A percentile compares a stretch with the other conserved stretches of the same genome.
These are phyloP conservation scores for Samia ricini DNA, from an alignment of 1,140 invertebrate genomes.

Conservation along the genomic window DNA sequence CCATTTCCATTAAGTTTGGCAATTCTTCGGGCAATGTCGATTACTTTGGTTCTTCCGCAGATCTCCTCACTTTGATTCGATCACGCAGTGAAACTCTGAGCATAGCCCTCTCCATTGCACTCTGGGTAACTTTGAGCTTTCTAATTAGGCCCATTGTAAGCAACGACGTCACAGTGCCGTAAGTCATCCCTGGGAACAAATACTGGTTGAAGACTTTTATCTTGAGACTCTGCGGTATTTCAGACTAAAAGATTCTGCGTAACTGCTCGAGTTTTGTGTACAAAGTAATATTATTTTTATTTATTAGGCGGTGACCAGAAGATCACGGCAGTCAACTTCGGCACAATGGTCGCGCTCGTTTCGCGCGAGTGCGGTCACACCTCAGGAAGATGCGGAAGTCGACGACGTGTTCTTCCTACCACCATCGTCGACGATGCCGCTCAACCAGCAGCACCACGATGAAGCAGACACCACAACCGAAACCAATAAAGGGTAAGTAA, in stretches of 20 bases:
- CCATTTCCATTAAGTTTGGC: too few species aligned
- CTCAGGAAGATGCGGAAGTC: slow-evolving; percentile 58
- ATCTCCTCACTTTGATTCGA: too few species aligned
- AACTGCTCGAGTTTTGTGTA: not conserved
- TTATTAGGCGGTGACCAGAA: slow-evolving; percentile 57
- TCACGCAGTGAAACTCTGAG: too few species aligned
- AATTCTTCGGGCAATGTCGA: too few species aligned
- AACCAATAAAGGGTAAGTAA: slow-evolving; percentile 49
- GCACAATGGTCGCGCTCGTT: slow-evolving; percentile 68
- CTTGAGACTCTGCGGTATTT: not conserved
- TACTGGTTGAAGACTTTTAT: not conserved
- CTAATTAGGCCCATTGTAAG: too few species aligned
- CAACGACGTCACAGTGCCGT: too few species aligned
- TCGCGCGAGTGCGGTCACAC: slow-evolving; percentile 42
- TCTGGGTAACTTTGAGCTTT: too few species aligned
- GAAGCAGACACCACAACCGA: slow-evolving; percentile 40
- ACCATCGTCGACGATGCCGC: slow-evolving; percentile 33
- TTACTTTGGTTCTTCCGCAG: too few species aligned
- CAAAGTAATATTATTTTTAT: not conserved
- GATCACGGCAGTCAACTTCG: slow-evolving; percentile 59
- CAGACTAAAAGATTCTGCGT: too few species aligned
- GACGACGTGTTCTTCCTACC: slow-evolving; percentile 64
- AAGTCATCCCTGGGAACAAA: too few species aligned
- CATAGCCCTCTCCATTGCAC: too few species aligned
- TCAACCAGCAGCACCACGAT: slow-evolving; percentile 51